These are phyloP conservation scores for Chroicocephalus ridibundus DNA, from an alignment of 2,113 vertebrate species.

Conservation along the genomic window DNA sequence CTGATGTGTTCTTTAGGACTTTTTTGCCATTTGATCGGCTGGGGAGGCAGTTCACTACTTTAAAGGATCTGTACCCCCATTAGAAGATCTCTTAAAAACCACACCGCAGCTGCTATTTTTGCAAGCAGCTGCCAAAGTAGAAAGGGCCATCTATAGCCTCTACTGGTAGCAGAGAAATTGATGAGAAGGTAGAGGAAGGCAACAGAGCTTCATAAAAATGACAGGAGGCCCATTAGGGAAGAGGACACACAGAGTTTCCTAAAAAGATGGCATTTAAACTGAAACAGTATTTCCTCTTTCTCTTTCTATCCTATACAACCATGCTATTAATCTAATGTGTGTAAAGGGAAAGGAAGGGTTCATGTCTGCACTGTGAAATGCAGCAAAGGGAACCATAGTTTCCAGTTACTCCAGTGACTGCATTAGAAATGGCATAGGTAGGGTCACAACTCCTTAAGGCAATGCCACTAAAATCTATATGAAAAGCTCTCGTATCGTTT, in stretches of 20 bases:
- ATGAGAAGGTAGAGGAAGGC: not conserved
- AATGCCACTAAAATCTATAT: not conserved
- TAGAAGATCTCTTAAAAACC: not conserved
- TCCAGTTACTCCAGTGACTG: not conserved
- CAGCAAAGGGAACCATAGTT: not conserved
- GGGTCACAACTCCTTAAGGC: not conserved
- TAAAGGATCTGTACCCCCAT: not conserved
- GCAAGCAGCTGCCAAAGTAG: not conserved
- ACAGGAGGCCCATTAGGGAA: not conserved
- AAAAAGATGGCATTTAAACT: not conserved
- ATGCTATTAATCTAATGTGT: not conserved
- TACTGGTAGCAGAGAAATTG: not conserved
- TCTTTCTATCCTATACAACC: not conserved
- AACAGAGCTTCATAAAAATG: not conserved
- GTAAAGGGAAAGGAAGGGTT: not conserved
- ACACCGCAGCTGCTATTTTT: not conserved
- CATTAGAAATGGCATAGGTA: not conserved
- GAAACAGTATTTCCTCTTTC: not conserved
- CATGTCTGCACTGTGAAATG: not conserved
- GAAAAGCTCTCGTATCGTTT: not conserved
- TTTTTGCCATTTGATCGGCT: not conserved
- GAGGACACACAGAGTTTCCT: not conserved
- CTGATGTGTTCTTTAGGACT: not conserved
- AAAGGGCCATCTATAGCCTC: not conserved
- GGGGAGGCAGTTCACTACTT: not conserved